Base-by-base conservation (phyloP, 53 echinoderm and acorn worm species). In the Apostichopus leukothele region DNA sequence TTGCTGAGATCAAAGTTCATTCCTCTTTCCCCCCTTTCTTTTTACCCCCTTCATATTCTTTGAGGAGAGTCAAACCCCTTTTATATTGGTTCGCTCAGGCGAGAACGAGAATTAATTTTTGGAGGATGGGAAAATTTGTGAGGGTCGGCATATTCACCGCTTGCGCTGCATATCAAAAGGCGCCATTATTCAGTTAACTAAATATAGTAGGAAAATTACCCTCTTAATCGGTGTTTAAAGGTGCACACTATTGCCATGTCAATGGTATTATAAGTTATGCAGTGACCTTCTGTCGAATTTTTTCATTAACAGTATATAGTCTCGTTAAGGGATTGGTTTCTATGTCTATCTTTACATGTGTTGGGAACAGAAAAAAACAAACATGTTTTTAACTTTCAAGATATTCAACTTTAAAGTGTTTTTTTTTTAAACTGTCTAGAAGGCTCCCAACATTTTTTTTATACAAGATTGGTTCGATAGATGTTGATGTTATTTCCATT, bases 71-170 rank as follows among this genome's bases (percentile, higher is more conserved):
- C 81, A 81, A 55, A 54, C 81, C 81, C 52, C 22, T 57, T 54
- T 18, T 81, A 59, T 53, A 6, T 19, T 12, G 81, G 23, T 3
- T 81, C 81, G 54, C 55, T 81, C 81, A 81, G 55, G 81, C 81
- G 59, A 59, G 22, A 81, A 55, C 50, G 20, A 79, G 53, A 79
- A 79, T 81, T 81, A 81, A 81, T 54, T 81, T 80, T 81, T 81
- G 59, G 81, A 81, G 81, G 81, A 81, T 81, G 81, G 81, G 81
- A 54, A 81, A 81, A 81, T 81, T 81, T 39, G 54, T 81, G 81
- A 81, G 81, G 81, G 39, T 54, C 81, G 81, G 59, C 81, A 8
- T 12, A 22, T 81, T 54, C 20, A 54, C 59, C 81, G 55, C 55
- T 81, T 54, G 7, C 10, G 18, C 20, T 51, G 19, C 79, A 51